Conservation (phyloP, 2,113 vertebrate genomes). For the Marmota flaviventris region DNA sequence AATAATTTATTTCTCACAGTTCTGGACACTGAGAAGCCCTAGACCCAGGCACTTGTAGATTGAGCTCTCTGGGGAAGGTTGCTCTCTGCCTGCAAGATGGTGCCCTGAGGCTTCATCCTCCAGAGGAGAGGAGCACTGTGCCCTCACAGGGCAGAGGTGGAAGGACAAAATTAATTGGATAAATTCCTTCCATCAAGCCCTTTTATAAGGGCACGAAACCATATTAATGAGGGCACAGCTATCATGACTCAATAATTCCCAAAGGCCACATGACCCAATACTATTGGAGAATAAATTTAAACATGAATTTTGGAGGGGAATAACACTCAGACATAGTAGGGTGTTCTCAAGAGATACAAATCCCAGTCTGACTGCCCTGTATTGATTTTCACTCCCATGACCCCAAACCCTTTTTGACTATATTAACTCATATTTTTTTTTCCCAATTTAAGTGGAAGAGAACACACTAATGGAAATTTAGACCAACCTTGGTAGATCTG, state of each 20-base stretch:
- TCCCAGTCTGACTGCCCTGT: neutral
- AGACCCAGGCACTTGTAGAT: neutral
- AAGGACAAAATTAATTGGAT: neutral
- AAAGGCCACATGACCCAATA: neutral
- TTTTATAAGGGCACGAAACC: neutral
- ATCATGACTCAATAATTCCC: neutral
- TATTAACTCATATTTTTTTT: neutral
- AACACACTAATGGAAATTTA: neutral
- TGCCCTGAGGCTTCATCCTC: neutral
- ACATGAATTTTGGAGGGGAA: neutral
- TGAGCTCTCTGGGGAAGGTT: neutral
- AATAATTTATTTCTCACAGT: neutral
- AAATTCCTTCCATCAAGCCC: neutral
- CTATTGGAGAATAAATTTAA: neutral
- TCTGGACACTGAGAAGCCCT: neutral
- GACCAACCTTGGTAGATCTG: neutral
- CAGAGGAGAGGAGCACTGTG: neutral
- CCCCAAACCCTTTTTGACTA: neutral
- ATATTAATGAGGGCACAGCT: neutral
- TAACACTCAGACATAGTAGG: neutral
- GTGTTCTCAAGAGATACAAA: neutral
- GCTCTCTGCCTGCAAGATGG: neutral
- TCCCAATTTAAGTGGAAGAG: neutral
- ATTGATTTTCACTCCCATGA: neutral
- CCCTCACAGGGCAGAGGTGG: neutral